Evolutionary conservation across 2,888 invertebrate species (phyloP).

Genomic region (Erebia palarica): DNA sequence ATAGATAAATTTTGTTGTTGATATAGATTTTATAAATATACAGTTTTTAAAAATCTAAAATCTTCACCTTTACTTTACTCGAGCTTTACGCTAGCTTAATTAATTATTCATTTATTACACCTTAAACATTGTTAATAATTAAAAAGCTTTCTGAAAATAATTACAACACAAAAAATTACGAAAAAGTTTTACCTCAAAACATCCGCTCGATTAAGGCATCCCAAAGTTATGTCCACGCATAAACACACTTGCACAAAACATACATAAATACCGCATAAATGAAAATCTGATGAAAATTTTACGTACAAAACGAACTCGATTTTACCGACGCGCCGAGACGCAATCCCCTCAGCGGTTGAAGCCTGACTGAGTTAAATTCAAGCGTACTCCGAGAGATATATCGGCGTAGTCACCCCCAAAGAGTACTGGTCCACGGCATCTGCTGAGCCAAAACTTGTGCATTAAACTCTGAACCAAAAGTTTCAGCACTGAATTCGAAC

Average conservation of each 20-base stretch:
- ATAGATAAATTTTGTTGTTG: too few relatives aligned
- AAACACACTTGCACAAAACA: slow-evolving; percentile 41
- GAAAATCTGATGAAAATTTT: slow-evolving; percentile 23
- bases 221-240: slow-evolving; percentile 32
- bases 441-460: slow-evolving; percentile 54
- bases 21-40: too few relatives aligned
- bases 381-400: slow-evolving; percentile 37
- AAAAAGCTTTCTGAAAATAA: background rate
- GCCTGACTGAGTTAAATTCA: slow-evolving; percentile 47
- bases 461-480: slow-evolving; percentile 46
- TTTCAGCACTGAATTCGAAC: slow-evolving; percentile 48
- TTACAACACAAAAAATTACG: background rate
- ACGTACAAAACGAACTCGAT: slow-evolving; percentile 29
- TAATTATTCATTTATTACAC: background rate
- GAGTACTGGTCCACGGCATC: slow-evolving; percentile 48
- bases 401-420: slow-evolving; percentile 21
- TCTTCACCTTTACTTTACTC: background rate
- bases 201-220: slow-evolving; percentile 32
- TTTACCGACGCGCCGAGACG: slow-evolving; percentile 40
- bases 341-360: slow-evolving; percentile 41
- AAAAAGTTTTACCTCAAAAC: slow-evolving; percentile 30
- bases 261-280: slow-evolving; percentile 18
- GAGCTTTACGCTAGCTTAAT: background rate
- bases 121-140: background rate
- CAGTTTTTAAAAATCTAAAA: too few relatives aligned